phyloP scores from a whole-genome alignment of 2,113 vertebrate species.

The Nothocercus nigrocapillus region DNA sequence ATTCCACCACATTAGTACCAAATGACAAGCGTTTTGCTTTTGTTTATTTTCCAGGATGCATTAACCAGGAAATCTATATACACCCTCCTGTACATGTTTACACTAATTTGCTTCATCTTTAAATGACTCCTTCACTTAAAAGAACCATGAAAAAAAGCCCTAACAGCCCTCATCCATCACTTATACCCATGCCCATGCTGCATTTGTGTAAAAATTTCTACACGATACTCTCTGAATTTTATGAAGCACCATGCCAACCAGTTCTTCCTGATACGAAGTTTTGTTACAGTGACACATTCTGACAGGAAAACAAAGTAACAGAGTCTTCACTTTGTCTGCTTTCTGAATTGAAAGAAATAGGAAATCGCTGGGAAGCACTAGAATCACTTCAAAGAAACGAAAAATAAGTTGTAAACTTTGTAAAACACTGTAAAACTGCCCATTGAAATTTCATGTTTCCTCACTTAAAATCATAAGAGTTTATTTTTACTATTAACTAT shows the following conservation, averaged over 20 bases:
- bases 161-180: background rate
- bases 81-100: background rate
- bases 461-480: background rate
- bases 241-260: background rate
- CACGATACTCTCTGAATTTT: constrained; percentile 10
- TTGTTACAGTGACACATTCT: background rate
- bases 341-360: background rate
- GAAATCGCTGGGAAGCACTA: background rate
- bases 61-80: constrained; percentile 60
- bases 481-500: background rate
- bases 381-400: background rate
- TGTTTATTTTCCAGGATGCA: constrained; percentile 62
- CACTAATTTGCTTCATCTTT: constrained; percentile 33
- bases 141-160: background rate
- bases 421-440: background rate
- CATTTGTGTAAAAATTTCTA: constrained; percentile 30
- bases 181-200: background rate
- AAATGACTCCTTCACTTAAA: background rate
- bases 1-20: constrained; percentile 68
- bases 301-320: background rate
- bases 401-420: background rate
- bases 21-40: constrained; percentile 70
- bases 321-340: background rate
- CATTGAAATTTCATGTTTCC: background rate
- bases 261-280: background rate